These are phyloP conservation scores for Oryzias melastigma DNA, from an alignment of 2,113 vertebrate species.

Conservation along the genomic window DNA sequence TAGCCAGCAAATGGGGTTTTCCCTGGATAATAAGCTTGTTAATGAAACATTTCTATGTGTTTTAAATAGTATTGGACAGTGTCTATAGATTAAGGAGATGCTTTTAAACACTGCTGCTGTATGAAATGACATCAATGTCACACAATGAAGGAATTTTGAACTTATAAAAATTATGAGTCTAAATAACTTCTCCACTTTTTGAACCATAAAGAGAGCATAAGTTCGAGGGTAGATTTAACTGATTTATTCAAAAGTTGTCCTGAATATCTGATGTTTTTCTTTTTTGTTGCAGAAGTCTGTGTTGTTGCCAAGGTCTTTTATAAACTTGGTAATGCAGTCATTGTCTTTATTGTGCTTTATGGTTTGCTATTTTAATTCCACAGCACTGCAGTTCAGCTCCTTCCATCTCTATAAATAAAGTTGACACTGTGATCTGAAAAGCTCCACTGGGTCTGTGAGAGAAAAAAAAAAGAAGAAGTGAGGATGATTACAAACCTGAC, in stretches of 20 bases:
- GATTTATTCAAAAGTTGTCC: not conserved
- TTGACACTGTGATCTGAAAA: not conserved
- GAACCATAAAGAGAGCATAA: no score
- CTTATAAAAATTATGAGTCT: no score
- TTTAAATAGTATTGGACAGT: not conserved
- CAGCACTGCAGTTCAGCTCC: not conserved
- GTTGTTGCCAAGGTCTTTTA: conserved; percentile 1
- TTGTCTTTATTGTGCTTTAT: not conserved
- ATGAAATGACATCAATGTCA: not conserved
- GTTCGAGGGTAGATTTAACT: no score
- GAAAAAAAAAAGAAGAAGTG: not conserved
- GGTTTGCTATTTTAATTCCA: not conserved
- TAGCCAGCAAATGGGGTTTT: no score
- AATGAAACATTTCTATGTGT: no score
- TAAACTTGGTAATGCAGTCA: not conserved
- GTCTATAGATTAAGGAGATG: not conserved
- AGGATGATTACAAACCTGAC: not conserved
- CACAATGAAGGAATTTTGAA: not conserved
- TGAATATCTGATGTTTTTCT: not conserved
- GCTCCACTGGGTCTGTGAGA: not conserved
- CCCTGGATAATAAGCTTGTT: no score
- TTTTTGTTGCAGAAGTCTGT: not conserved
- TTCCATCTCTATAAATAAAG: not conserved
- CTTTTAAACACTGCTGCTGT: not conserved
- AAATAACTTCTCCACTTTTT: no score